These are phyloP conservation scores for Cryptoprocta ferox DNA, from an alignment of 2,797 vertebrate species.

Conservation along the genomic window DNA sequence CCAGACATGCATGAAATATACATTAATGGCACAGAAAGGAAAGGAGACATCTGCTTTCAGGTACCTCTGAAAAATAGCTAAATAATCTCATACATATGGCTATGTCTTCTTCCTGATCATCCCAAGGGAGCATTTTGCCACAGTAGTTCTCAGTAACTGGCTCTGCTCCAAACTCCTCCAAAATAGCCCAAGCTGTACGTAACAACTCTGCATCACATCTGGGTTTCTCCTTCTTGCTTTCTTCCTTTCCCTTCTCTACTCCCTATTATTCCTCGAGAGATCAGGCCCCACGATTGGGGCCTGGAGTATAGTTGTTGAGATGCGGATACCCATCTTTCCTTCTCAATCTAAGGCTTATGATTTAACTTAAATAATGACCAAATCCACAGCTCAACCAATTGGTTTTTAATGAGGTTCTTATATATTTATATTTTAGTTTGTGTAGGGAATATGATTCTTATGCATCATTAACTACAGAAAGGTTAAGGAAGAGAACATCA, in stretches of 20 bases:
- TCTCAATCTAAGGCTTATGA: neutral
- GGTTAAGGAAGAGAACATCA: conserved; percentile 39
- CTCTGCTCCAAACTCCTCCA: conserved; percentile 17
- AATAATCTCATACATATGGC: neutral
- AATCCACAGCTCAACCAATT: neutral
- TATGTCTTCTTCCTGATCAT: neutral
- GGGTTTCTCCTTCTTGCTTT: neutral
- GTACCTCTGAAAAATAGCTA: neutral
- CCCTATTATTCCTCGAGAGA: neutral
- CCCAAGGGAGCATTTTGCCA: neutral
- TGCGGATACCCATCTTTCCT: neutral
- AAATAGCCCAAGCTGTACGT: neutral
- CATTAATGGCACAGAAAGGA: neutral
- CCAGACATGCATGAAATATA: neutral
- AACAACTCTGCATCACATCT: neutral
- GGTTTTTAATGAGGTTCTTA: conserved; percentile 41
- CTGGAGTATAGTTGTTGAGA: neutral
- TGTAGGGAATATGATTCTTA: neutral
- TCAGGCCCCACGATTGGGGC: neutral
- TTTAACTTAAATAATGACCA: conserved; percentile 51
- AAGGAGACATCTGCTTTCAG: neutral
- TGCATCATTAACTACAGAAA: conserved; percentile 11
- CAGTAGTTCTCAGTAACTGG: neutral
- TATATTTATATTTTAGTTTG: conserved; percentile 49
- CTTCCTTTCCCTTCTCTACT: neutral